phyloP scores from a whole-genome alignment of 1,140 invertebrate genomes.

The Bemisia tabaci region DNA sequence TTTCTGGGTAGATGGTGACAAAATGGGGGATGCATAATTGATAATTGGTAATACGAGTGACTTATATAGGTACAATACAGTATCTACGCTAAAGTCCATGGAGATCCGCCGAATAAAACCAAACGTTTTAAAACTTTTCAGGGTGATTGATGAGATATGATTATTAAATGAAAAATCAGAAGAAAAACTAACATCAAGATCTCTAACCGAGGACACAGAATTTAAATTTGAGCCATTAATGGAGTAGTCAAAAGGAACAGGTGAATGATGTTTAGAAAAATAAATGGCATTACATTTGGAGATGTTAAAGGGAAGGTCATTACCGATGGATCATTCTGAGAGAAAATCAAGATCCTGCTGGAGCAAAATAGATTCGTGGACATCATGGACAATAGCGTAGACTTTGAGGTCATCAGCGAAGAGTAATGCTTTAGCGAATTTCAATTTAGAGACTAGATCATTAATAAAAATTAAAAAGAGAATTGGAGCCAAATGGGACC shows the following conservation, averaged over 20 bases:
- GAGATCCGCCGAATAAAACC: no score
- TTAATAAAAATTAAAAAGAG: constrained; percentile 27
- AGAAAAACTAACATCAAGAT: no score
- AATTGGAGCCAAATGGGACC: constrained; percentile 24
- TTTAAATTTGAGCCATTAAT: neutral
- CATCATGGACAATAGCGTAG: neutral
- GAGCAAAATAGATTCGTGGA: constrained; percentile 9
- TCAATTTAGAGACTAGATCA: constrained; percentile 22
- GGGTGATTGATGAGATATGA: no score
- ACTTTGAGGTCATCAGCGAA: constrained; percentile 21
- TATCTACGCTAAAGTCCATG: no score
- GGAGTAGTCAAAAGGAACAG: neutral
- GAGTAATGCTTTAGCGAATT: constrained; percentile 17
- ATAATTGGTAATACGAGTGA: no score
- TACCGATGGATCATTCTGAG: neutral
- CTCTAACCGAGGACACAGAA: no score
- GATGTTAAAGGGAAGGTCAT: constrained; percentile 5
- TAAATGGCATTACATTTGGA: constrained; percentile 7
- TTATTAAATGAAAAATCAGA: no score
- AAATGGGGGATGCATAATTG: no score
- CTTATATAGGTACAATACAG: no score
- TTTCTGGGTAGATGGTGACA: no score
- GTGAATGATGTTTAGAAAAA: constrained; percentile 7
- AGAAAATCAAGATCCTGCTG: constrained; percentile 13
- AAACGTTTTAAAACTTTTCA: no score